phyloP scores from a whole-genome alignment of 2,113 vertebrate species.

The Hypocryptadius cinnamomeus region DNA sequence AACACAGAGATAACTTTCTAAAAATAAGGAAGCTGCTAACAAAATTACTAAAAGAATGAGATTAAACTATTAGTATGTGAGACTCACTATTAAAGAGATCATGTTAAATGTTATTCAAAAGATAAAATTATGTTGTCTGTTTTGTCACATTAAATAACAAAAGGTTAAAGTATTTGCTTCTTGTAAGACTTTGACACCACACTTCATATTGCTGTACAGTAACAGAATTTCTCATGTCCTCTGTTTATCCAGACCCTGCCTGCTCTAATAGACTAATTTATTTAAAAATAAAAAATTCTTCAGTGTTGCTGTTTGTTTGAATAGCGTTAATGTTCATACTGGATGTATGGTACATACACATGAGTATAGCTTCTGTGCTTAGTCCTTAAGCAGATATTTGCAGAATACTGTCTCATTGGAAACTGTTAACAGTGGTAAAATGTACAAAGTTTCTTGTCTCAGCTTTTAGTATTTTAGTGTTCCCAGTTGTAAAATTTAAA shows the following conservation, averaged over 20 bases:
- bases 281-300: background rate
- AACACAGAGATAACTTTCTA: background rate
- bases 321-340: background rate
- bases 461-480: constrained; percentile 62
- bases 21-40: background rate
- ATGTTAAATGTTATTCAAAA: background rate
- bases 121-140: background rate
- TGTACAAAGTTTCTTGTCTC: constrained; percentile 47
- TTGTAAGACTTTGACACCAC: background rate
- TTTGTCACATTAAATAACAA: background rate
- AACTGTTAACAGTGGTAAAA: constrained; percentile 39
- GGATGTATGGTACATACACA: background rate
- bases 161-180: background rate
- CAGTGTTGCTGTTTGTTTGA: background rate
- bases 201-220: background rate
- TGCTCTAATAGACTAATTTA: background rate
- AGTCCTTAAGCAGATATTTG: constrained; percentile 11
- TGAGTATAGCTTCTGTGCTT: background rate
- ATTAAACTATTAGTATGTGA: background rate
- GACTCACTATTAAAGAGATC: background rate
- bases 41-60: background rate
- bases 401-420: constrained; percentile 20
- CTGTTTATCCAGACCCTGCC: background rate
- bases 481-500: constrained; percentile 62
- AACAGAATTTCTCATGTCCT: background rate